Evolutionary conservation across 2,888 invertebrate genomes (phyloP).

Genomic region (Scaptomyza parva): DNA sequence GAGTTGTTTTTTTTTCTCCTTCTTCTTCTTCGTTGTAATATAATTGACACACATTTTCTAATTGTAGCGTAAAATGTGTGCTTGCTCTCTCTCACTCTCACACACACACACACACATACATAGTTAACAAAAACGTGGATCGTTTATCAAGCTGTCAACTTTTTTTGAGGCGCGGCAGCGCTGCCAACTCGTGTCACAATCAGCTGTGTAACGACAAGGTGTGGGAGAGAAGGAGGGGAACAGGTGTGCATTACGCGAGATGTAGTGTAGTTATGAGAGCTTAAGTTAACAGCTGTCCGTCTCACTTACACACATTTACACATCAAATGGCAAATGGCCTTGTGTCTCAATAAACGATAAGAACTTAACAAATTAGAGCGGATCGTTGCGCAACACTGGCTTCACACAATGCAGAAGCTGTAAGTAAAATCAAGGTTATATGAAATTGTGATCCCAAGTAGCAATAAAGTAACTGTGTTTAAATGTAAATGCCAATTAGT

Average conservation of each 20-base stretch:
- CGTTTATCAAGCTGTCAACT: constrained; percentile 58
- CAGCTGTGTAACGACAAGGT: constrained; percentile 43
- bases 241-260: constrained; percentile 38
- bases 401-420: constrained; percentile 6
- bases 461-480: constrained; percentile 2
- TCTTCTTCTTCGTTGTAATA: constrained; percentile 49
- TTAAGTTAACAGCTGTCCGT: constrained; percentile 37
- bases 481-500: constrained; percentile 16
- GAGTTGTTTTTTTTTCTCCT: constrained; percentile 38
- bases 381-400: constrained; percentile 40
- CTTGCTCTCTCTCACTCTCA: constrained; percentile 29
- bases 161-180: constrained; percentile 47
- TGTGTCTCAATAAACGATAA: constrained; percentile 44
- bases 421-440: constrained; percentile 34
- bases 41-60: constrained; percentile 78
- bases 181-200: constrained; percentile 52
- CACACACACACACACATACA: constrained; percentile 13
- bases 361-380: constrained; percentile 43
- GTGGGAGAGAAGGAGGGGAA: not conserved
- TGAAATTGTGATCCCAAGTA: not conserved
- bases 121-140: constrained; percentile 34
- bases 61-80: constrained; percentile 62
- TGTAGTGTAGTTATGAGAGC: constrained; percentile 22
- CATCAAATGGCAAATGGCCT: constrained; percentile 37
- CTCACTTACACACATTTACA: constrained; percentile 8